Base-by-base conservation (phyloP, 2,113 vertebrate species). In the Quiscalus mexicanus region DNA sequence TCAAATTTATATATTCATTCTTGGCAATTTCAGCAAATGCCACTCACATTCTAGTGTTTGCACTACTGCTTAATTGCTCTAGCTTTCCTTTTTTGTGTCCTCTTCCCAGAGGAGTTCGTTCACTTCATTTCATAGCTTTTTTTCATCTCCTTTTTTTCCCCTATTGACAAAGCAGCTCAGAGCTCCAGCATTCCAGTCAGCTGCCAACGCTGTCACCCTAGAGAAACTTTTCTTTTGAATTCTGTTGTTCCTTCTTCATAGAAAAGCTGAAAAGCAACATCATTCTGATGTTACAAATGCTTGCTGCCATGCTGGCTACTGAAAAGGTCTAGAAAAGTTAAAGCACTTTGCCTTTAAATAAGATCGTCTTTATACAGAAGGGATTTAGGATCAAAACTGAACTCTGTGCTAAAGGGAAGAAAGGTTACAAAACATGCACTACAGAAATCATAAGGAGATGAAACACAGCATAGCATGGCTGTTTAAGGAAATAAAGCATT, bases 161-260 rank as follows among this genome's bases (percentile, higher is more conserved):
- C 5, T 1, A 68, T 4, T 78, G 74, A 97, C 84, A 90, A 95
- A 96, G 90, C 68, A 81, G 64, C 84, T 90, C 87, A 82, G 81
- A 95, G 75, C 45, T 86, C 41, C 64, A 90, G 56, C 90, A 94
- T 95, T 95, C 90, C 90, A 71, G 47, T 39, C 31, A 77, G 79
- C 67, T 93, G 94, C 89, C 85, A 92, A 86, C 15, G 31, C 65
- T 89, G 84, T 93, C 89, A 95, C 79, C 85, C 93, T 77, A 94
- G 95, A 90, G 89, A 95, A 93, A 89, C 41, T 90, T 81, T 78
- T 86, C 62, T 91, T 94, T 83, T 85, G n/a, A 95, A 81, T 78
- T 60, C 62, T 82, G 47, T 71, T 87, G 41, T 47, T 91, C 58
- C 28, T 93, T 30, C 67, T 85, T 79, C 58, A 65, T 7, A 55